Conservation (phyloP, 1,140 invertebrate genomes). For the Theocolax elegans region DNA sequence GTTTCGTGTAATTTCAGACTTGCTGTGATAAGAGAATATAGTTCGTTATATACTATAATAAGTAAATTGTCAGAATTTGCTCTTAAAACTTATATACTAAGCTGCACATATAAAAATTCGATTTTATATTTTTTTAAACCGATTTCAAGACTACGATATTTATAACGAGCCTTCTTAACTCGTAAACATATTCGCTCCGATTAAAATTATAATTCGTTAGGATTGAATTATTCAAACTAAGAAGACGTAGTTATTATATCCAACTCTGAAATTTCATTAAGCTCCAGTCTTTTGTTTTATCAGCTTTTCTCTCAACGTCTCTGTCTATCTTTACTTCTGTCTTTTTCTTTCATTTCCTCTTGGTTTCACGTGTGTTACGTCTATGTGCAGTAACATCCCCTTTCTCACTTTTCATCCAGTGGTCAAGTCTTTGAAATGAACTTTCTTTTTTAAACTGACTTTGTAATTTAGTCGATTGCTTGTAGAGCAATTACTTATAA, state of each 20-base stretch:
- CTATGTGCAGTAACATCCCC: background rate
- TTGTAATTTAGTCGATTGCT: background rate
- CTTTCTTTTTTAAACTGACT: conserved; percentile 4
- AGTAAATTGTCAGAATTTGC: too few relatives aligned
- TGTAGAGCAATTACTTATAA: background rate
- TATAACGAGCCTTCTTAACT: too few relatives aligned
- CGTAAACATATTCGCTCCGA: too few relatives aligned
- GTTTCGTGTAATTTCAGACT: too few relatives aligned
- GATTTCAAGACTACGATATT: too few relatives aligned
- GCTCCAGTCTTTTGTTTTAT: conserved; percentile 4
- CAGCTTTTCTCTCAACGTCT: background rate
- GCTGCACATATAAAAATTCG: too few relatives aligned
- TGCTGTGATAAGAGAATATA: too few relatives aligned
- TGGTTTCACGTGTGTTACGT: background rate
- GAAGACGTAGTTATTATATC: background rate
- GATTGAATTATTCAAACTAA: background rate
- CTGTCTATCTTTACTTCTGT: background rate
- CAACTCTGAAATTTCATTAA: conserved; percentile 24
- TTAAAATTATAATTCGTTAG: background rate
- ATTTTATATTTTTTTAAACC: too few relatives aligned
- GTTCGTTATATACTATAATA: too few relatives aligned
- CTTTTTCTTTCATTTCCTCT: conserved; percentile 15
- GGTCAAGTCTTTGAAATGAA: conserved; percentile 9
- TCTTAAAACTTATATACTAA: too few relatives aligned
- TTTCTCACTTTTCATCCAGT: background rate